Base-by-base conservation (phyloP, 2,888 invertebrate genomes). In the Notocelia uddmanniana region DNA sequence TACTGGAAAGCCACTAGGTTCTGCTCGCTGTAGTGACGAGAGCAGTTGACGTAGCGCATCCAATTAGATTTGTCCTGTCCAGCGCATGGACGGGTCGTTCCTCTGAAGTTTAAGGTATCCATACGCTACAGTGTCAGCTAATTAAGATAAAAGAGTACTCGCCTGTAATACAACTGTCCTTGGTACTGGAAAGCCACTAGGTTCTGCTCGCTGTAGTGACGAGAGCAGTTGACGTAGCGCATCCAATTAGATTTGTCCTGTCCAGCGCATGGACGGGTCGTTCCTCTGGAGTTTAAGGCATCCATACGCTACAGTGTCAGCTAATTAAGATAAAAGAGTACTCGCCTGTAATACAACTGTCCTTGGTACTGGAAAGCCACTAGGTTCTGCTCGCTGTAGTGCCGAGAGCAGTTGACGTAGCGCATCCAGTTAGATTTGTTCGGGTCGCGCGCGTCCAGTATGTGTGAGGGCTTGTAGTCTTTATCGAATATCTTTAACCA, bases 1-100 rank as follows among this genome's bases (percentile, higher is more conserved):
- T 89, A 93, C 78, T 95, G 94, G 76, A 89, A 94, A 0, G 94
- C 94, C n/a, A 89, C 78, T 52, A 94, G 77, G 77, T 94, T 94
- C 75, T 94, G 94, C 75, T 94, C 92, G 5, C 75, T 75, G 34
- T 85, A 83, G 68, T 85, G 80, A 9, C 88, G 76, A 0, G 92
- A 88, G 79, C 93, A 93, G 79, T 93, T 93, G 0, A 93, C 91
- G 75, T 85, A 93, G 37, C 93, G 81, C 87, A 93, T 84, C 91
- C 93, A 94, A 79, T 93, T 94, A 3, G 91, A 85, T 13, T 74
- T 76, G 37, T 77, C 73, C 48, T 93, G 77, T 93, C 91, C 15
- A 94, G 50, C 34, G 48, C 18, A 15, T 68, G 0, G n/a, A n/a
- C n/a, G n/a, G n/a, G n/a, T n/a, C n/a, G n/a, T n/a, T n/a, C n/a